Evolutionary conservation across 2,888 invertebrate genomes (phyloP).

Genomic region (Mythimna ferrago): DNA sequence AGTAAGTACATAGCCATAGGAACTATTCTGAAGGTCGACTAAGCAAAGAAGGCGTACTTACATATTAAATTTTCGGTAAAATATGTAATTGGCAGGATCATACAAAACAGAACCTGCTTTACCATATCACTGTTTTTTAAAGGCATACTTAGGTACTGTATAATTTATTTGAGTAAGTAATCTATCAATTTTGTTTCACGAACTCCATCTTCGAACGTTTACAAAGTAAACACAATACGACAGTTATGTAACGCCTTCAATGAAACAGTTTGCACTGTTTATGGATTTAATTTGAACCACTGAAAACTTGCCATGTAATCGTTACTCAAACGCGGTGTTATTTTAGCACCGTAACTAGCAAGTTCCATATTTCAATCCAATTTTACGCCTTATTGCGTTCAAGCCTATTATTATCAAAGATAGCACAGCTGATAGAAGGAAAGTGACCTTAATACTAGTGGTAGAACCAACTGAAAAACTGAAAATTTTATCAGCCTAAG

Average conservation of each 20-base stretch:
- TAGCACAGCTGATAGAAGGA: background rate
- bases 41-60: background rate
- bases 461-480: no score
- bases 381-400: background rate
- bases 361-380: constrained; percentile 1
- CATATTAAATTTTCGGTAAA: background rate
- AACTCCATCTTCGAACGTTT: background rate
- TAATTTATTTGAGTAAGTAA: background rate
- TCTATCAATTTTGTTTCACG: background rate
- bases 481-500: no score
- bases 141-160: no score
- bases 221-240: constrained; percentile 6
- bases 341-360: background rate
- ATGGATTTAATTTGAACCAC: constrained; percentile 19
- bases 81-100: background rate
- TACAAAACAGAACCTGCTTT: background rate
- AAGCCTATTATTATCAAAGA: background rate
- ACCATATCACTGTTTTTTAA: background rate
- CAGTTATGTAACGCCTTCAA: constrained; percentile 12
- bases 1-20: background rate
- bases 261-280: constrained; percentile 15
- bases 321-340: background rate
- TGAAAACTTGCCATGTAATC: constrained; percentile 1
- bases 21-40: background rate
- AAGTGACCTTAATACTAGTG: no score